A percentile compares a stretch with the other conserved stretches of the same genome.
These are phyloP conservation scores for Natator depressus DNA, from an alignment of 2,113 vertebrate species.

Conservation along the genomic window DNA sequence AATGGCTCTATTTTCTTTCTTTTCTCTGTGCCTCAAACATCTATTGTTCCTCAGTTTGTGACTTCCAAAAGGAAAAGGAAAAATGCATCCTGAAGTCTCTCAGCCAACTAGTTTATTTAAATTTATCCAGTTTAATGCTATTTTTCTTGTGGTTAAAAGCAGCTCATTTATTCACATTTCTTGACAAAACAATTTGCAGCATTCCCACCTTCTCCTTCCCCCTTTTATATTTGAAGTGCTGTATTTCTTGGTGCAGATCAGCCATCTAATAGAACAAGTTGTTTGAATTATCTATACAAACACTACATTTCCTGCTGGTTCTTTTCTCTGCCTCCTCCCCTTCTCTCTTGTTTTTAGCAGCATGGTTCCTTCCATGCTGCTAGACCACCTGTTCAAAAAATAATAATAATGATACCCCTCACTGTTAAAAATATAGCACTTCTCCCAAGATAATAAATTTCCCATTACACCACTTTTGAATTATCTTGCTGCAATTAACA, in stretches of 20 bases:
- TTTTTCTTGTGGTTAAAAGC: neutral
- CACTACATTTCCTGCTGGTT: constrained; percentile 64
- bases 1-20: neutral
- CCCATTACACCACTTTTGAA: constrained; percentile 69
- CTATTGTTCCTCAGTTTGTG: neutral
- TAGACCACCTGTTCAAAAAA: constrained; percentile 74
- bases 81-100: neutral
- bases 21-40: neutral
- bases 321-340: constrained; percentile 45
- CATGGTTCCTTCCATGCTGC: constrained; percentile 68
- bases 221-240: neutral
- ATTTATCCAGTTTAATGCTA: neutral
- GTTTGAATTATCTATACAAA: constrained; percentile 65
- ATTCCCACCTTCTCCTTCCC: neutral
- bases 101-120: neutral
- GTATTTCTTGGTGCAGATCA: constrained; percentile 57
- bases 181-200: neutral
- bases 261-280: constrained; percentile 54
- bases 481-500: constrained; percentile 66
- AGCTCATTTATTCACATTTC: neutral
- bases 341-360: constrained; percentile 45
- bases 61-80: neutral
- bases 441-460: constrained; percentile 69
- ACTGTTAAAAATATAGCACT: constrained; percentile 72
- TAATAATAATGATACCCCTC: constrained; percentile 70